Conservation (phyloP, 2,113 vertebrate genomes). For the Coracopsis vasa region DNA sequence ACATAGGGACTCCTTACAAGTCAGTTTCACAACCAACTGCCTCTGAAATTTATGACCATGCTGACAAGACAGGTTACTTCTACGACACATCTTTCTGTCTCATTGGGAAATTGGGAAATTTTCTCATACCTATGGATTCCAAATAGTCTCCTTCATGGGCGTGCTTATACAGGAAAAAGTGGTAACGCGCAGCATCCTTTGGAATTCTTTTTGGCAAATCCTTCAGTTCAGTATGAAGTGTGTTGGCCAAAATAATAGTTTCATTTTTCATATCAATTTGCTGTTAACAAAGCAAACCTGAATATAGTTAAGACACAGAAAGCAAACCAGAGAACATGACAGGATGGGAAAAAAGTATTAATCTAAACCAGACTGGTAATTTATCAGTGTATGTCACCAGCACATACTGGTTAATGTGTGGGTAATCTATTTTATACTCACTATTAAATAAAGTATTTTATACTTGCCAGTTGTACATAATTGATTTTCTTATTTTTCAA, state of each 20-base stretch:
- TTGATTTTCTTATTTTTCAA: constrained; percentile 86
- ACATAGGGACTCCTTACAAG: neutral
- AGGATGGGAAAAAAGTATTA: neutral
- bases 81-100: neutral
- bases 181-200: constrained; percentile 92
- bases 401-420: rapidly evolving
- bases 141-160: constrained; percentile 93
- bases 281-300: constrained; percentile 73
- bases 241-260: constrained; percentile 87
- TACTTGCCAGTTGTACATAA: constrained; percentile 94
- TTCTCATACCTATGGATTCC: constrained; percentile 88
- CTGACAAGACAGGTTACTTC: neutral
- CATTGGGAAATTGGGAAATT: neutral
- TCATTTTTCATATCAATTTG: constrained; percentile 91
- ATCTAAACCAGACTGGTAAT: neutral
- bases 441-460: neutral
- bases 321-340: neutral
- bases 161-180: constrained; percentile 98
- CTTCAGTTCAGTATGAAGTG: constrained; percentile 87
- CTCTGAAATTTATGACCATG: neutral
- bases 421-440: neutral
- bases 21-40: neutral
- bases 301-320: constrained; percentile 12
- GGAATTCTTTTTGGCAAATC: constrained; percentile 93
- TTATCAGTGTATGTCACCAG: neutral